These are phyloP conservation scores for Saccopteryx bilineata DNA, from an alignment of 2,113 vertebrate species.

Conservation along the genomic window DNA sequence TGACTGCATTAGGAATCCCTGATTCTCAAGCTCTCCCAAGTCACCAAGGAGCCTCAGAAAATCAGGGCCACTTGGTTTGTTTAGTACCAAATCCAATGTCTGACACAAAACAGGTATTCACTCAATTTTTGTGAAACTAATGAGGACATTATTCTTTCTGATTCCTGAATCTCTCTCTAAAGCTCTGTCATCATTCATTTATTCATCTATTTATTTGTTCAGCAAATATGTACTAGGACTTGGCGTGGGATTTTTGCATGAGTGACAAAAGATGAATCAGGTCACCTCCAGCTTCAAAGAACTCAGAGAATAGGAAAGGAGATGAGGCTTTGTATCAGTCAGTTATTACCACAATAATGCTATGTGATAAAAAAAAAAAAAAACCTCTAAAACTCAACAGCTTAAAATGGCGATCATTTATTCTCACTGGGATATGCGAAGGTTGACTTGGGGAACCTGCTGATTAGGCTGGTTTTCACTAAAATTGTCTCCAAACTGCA, in stretches of 20 bases:
- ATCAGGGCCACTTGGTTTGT: neutral
- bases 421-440: neutral
- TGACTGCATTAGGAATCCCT: slow-evolving; percentile 64
- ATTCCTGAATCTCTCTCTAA: neutral
- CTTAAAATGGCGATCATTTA: neutral
- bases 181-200: slow-evolving; percentile 59
- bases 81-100: neutral
- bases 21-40: slow-evolving; percentile 2
- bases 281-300: neutral
- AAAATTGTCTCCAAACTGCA: neutral
- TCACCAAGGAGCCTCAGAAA: neutral
- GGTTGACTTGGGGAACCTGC: neutral
- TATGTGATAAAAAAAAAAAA: neutral
- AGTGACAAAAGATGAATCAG: neutral
- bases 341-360: neutral
- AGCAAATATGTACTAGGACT: neutral
- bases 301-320: neutral
- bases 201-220: slow-evolving; percentile 55
- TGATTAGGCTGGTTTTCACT: neutral
- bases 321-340: neutral
- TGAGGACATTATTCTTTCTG: slow-evolving; percentile 11
- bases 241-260: neutral
- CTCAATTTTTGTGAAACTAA: slow-evolving; percentile 39
- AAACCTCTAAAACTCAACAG: neutral
- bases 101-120: slow-evolving; percentile 19